phyloP scores from a whole-genome alignment of 2,113 vertebrate genomes.

The Bufo bufo region DNA sequence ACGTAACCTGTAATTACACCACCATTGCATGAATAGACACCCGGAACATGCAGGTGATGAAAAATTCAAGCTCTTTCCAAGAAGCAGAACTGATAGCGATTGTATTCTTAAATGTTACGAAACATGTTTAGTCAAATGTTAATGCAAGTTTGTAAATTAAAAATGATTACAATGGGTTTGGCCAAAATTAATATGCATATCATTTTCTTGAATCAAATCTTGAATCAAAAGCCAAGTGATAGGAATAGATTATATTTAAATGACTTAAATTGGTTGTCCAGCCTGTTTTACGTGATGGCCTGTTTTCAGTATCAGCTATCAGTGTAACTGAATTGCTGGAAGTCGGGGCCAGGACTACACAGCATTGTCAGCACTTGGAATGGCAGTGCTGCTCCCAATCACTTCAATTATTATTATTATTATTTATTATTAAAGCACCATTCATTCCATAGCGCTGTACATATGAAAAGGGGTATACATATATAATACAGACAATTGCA shows the following conservation, averaged over 20 bases:
- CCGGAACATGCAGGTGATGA: background rate
- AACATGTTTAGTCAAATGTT: background rate
- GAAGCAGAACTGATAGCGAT: background rate
- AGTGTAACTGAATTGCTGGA: too few relatives aligned
- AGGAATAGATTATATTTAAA: background rate
- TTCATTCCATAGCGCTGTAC: too few relatives aligned
- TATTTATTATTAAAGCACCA: too few relatives aligned
- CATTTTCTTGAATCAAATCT: background rate
- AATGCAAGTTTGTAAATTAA: background rate
- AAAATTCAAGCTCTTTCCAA: slow-evolving; percentile 25
- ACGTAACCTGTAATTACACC: slow-evolving; percentile 36
- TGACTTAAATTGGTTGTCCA: too few relatives aligned
- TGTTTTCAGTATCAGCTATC: too few relatives aligned
- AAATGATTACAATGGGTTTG: slow-evolving; percentile 30
- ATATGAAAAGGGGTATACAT: too few relatives aligned
- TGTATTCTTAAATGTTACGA: background rate
- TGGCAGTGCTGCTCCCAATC: too few relatives aligned
- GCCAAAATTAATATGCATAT: background rate
- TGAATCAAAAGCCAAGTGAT: background rate
- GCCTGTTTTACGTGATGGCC: too few relatives aligned
- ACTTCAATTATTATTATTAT: too few relatives aligned
- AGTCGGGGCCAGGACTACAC: too few relatives aligned
- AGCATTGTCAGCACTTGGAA: too few relatives aligned
- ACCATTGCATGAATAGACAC: slow-evolving; percentile 4
- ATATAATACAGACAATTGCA: too few relatives aligned